A percentile compares a stretch with the other conserved stretches of the same genome.
Evolutionary conservation across 2,888 invertebrate genomes (phyloP).

Genomic region (Nineta flava): DNA sequence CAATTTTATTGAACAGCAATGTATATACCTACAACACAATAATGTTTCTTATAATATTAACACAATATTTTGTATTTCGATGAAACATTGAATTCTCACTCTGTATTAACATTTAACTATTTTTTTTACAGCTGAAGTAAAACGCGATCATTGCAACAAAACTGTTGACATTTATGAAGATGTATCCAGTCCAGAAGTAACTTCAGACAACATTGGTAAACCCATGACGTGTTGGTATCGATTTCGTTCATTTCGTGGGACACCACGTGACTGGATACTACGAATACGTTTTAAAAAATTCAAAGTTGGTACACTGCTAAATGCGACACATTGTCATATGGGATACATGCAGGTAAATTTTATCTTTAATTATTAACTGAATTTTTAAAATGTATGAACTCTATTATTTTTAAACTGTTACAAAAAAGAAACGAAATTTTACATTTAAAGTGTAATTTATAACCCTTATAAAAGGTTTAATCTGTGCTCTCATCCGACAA

Average conservation of each 20-base stretch:
- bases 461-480: no score
- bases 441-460: no score
- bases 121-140: conserved; percentile 37
- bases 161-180: conserved; percentile 89
- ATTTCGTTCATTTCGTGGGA: conserved; percentile 74
- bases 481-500: no score
- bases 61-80: no score
- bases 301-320: conserved; percentile 74
- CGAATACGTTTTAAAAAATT: conserved; percentile 83
- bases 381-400: conserved; percentile 4
- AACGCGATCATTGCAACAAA: conserved; percentile 82
- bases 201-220: conserved; percentile 62
- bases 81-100: no score
- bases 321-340: conserved; percentile 75
- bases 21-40: no score
- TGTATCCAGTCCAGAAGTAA: conserved; percentile 76
- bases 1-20: no score
- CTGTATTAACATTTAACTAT: neutral
- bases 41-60: no score
- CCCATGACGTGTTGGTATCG: conserved; percentile 83
- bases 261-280: conserved; percentile 79
- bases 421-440: no score
- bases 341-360: conserved; percentile 69
- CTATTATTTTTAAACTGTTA: conserved; percentile 5
- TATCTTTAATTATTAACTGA: neutral